These are phyloP conservation scores for Vultur gryphus DNA, from an alignment of 2,797 vertebrate species.

Conservation along the genomic window DNA sequence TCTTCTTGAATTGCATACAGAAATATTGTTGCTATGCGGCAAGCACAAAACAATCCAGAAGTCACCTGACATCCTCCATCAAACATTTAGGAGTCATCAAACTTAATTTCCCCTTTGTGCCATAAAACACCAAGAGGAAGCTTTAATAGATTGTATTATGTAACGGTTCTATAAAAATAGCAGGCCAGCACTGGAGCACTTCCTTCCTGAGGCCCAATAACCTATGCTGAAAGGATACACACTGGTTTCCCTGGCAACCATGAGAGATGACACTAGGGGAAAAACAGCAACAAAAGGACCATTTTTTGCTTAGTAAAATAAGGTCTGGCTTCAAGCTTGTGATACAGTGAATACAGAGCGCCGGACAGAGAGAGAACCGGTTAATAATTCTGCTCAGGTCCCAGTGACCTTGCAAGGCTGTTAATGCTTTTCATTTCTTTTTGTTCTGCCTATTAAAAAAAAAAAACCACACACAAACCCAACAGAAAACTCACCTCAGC, in stretches of 20 bases:
- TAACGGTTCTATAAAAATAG: slow-evolving; percentile 83
- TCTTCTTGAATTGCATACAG: slow-evolving; percentile 66
- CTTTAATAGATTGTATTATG: slow-evolving; percentile 81
- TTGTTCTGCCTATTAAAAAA: background rate
- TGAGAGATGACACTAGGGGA: slow-evolving; percentile 80
- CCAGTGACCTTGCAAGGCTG: slow-evolving; percentile 60
- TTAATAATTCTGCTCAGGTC: slow-evolving; percentile 79
- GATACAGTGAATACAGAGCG: slow-evolving; percentile 71
- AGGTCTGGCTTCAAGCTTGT: slow-evolving; percentile 77
- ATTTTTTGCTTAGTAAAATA: slow-evolving; percentile 79
- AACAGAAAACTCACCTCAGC: background rate
- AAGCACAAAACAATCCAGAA: slow-evolving; percentile 68
- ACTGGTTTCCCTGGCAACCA: slow-evolving; percentile 77
- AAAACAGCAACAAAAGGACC: slow-evolving; percentile 80
- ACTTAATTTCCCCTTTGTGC: slow-evolving; percentile 85
- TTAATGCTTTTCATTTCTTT: slow-evolving; percentile 34
- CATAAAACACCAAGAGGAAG: slow-evolving; percentile 84
- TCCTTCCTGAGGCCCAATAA: slow-evolving; percentile 85
- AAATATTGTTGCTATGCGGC: slow-evolving; percentile 72
- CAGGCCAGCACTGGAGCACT: slow-evolving; percentile 76
- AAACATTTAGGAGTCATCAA: slow-evolving; percentile 81
- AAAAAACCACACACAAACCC: background rate
- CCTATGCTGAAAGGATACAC: slow-evolving; percentile 82
- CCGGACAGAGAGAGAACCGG: slow-evolving; percentile 45
- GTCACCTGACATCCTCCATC: slow-evolving; percentile 78